Percentiles rank a stretch among this genome's conserved stretches.
Conservation (phyloP, 2,797 vertebrate species). For the Columba guinea region DNA sequence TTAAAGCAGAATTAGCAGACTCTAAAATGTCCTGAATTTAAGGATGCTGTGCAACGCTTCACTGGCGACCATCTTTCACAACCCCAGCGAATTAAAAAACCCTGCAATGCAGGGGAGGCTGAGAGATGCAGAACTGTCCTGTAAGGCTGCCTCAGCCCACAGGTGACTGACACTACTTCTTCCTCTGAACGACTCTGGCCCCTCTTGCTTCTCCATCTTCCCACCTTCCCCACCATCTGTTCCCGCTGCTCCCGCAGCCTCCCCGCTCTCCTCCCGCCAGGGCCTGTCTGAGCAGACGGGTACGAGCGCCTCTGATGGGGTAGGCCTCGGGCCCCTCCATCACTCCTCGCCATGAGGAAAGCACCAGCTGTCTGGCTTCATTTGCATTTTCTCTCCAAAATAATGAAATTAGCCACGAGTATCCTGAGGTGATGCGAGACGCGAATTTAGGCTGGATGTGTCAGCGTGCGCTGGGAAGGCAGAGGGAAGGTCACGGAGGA, state of each 20-base stretch:
- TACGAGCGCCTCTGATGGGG: conserved; percentile 82
- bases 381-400: conserved; percentile 94
- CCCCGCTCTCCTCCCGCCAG: conserved; percentile 78
- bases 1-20: background rate
- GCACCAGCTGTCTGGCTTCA: conserved; percentile 96
- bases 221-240: conserved; percentile 85
- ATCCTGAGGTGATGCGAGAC: conserved; percentile 95
- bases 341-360: conserved; percentile 86
- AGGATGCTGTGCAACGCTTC: background rate
- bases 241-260: conserved; percentile 81
- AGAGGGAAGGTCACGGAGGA: conserved; percentile 80
- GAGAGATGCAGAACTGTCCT: background rate
- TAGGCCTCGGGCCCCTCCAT: conserved; percentile 88
- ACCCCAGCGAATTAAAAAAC: background rate
- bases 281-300: conserved; percentile 86
- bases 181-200: conserved; percentile 60
- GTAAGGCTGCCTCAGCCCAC: conserved; percentile 55
- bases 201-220: conserved; percentile 70
- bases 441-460: conserved; percentile 83
- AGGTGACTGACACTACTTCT: conserved; percentile 75
- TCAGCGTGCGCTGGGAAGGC: conserved; percentile 76
- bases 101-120: background rate
- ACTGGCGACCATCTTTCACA: background rate
- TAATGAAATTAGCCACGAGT: conserved; percentile 98
- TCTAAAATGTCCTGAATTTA: background rate